Conservation (phyloP, 2,797 vertebrate genomes). For the Sebastes taczanowskii region DNA sequence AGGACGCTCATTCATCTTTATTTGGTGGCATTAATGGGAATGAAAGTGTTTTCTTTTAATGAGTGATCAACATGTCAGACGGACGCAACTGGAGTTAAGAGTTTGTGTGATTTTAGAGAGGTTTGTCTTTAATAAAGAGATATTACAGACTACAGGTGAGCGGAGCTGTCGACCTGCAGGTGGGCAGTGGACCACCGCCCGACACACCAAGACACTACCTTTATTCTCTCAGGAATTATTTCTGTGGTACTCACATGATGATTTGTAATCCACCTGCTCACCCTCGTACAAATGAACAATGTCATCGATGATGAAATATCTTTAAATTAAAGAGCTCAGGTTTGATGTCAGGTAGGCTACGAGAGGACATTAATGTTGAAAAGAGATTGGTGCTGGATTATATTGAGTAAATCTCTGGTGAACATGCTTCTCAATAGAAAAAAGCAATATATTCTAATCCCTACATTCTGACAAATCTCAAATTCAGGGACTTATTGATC, state of each 20-base stretch:
- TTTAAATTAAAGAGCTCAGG: background rate
- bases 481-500: conserved; percentile 34
- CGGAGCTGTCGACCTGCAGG: background rate
- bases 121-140: background rate
- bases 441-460: background rate
- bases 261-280: background rate
- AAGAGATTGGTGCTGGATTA: background rate
- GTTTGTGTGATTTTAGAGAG: background rate
- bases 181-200: background rate
- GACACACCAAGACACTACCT: background rate
- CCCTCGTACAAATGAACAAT: background rate
- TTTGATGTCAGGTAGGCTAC: background rate
- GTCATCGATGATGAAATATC: background rate
- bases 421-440: background rate
- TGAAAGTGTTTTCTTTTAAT: background rate
- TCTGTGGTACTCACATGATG: background rate
- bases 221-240: background rate
- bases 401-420: background rate
- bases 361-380: background rate
- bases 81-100: background rate
- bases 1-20: background rate
- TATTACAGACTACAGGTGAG: background rate
- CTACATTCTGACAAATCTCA: conserved; percentile 24
- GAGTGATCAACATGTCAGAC: background rate
- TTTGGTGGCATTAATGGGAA: background rate